Evolutionary conservation across 2,113 vertebrate genomes (phyloP).

Genomic region (Trachemys scripta): DNA sequence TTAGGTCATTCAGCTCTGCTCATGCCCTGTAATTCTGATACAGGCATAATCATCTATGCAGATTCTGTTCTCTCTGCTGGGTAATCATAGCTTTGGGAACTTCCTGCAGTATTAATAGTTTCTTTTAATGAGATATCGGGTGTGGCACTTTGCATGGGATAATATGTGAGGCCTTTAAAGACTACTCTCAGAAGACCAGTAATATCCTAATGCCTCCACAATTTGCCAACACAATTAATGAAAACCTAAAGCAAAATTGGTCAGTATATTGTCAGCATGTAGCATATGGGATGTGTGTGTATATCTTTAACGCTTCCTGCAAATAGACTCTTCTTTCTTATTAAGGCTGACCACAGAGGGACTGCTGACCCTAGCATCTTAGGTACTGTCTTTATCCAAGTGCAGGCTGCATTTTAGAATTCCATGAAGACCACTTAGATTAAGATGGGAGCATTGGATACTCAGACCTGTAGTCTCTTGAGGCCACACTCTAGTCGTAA

Average conservation of each 20-base stretch:
- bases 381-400: background rate
- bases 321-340: background rate
- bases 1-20: background rate
- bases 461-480: background rate
- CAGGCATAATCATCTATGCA: background rate
- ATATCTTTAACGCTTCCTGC: background rate
- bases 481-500: background rate
- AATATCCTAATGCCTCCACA: background rate
- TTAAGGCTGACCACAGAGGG: background rate
- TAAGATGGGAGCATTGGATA: background rate
- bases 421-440: background rate
- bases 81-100: background rate
- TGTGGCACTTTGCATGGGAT: background rate
- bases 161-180: background rate
- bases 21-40: background rate
- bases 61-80: background rate
- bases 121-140: background rate
- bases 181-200: background rate
- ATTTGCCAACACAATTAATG: conserved; percentile 7
- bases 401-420: background rate
- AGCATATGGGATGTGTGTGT: background rate
- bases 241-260: background rate
- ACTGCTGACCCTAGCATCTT: background rate
- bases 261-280: background rate
- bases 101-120: background rate